Percentiles rank a stretch among this genome's conserved stretches.
These are phyloP conservation scores for Dryobota labecula DNA, from an alignment of 2,888 invertebrate genomes.

Conservation along the genomic window DNA sequence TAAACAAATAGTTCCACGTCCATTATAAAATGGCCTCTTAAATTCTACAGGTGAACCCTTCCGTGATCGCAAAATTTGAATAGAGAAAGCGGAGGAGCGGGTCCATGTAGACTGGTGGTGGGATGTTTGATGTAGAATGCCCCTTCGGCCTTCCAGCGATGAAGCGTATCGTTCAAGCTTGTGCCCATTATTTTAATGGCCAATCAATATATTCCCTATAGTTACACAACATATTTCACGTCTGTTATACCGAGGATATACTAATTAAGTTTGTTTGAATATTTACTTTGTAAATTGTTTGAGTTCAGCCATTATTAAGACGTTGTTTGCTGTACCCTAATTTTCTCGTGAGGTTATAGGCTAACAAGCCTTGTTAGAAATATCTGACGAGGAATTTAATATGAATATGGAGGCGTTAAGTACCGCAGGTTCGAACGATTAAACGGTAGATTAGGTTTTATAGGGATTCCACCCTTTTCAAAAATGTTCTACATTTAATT, in stretches of 20 bases:
- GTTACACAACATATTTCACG: conserved; percentile 84
- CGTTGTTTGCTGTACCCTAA: conserved; percentile 78
- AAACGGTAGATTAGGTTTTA: conserved; percentile 50
- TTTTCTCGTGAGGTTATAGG: conserved; percentile 71
- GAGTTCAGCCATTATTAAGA: conserved; percentile 84
- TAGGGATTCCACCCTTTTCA: conserved; percentile 30
- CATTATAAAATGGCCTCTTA: conserved; percentile 69
- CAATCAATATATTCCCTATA: conserved; percentile 86
- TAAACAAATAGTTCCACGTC: conserved; percentile 79
- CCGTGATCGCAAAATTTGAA: conserved; percentile 49
- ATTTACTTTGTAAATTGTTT: conserved; percentile 87
- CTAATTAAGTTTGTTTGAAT: conserved; percentile 88
- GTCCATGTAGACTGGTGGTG: conserved; percentile 63
- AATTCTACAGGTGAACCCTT: conserved; percentile 51
- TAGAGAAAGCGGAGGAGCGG: conserved; percentile 48
- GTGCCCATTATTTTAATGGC: conserved; percentile 86
- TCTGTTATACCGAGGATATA: conserved; percentile 76
- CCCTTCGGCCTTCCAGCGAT: conserved; percentile 75
- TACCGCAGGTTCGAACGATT: conserved; percentile 40
- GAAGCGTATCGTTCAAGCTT: conserved; percentile 82
- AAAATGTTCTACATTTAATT: conserved; percentile 36
- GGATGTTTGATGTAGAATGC: conserved; percentile 76
- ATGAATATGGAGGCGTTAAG: conserved; percentile 51
- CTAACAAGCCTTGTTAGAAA: conserved; percentile 61
- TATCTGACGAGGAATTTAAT: conserved; percentile 53